Conservation (phyloP, 2,888 invertebrate genomes). For the Cryptophagus acutangulus region DNA sequence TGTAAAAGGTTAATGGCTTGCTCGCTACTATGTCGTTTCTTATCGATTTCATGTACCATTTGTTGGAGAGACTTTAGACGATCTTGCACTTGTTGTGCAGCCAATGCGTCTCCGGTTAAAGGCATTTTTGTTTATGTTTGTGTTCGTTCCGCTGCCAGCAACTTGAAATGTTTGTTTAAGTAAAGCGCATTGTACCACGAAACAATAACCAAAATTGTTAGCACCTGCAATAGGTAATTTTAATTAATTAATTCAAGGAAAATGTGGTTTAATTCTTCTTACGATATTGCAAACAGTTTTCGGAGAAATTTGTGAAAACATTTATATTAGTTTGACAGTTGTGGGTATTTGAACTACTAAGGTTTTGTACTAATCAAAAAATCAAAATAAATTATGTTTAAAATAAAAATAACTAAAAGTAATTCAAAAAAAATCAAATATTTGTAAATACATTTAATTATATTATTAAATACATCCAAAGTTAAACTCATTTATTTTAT, state of each 20-base stretch:
- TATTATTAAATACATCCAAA: too few species aligned
- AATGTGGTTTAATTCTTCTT: constrained; percentile 16
- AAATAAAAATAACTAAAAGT: too few species aligned
- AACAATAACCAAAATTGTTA: constrained; percentile 41
- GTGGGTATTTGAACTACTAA: too few species aligned
- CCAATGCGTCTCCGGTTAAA: constrained; percentile 67
- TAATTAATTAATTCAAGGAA: not conserved
- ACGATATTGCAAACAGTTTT: constrained; percentile 32
- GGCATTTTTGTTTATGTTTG: constrained; percentile 54
- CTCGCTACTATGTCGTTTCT: constrained; percentile 73
- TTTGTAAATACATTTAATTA: too few species aligned
- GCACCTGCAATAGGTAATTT: constrained; percentile 25
- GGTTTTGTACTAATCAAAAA: too few species aligned
- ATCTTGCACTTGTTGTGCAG: constrained; percentile 68
- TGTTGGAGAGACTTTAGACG: constrained; percentile 71
- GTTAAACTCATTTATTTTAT: too few species aligned
- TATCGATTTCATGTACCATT: constrained; percentile 75
- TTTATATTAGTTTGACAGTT: too few species aligned
- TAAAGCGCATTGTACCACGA: constrained; percentile 54
- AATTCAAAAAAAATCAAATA: too few species aligned
- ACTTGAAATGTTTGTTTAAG: constrained; percentile 40
- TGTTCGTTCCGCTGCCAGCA: constrained; percentile 4
- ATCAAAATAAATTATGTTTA: too few species aligned
- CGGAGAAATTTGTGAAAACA: constrained; percentile 24
- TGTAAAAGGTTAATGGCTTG: constrained; percentile 73